Conservation (phyloP, 2,888 invertebrate genomes). For the Pristionchus mayeri region DNA sequence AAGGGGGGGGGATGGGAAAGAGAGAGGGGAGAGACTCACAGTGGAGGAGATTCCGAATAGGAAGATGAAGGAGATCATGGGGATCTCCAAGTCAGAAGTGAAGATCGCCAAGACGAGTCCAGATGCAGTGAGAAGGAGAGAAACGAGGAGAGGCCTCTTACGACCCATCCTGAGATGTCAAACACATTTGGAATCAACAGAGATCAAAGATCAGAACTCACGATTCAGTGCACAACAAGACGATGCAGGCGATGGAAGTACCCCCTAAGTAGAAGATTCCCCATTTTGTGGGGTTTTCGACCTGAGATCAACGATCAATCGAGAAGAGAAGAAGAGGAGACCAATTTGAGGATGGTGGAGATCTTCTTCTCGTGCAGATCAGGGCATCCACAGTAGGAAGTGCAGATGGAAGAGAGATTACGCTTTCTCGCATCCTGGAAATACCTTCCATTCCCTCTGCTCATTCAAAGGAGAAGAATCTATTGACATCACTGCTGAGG, state of each 20-base stretch:
- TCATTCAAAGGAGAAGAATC: too few species aligned
- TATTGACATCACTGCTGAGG: neutral
- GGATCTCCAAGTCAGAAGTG: neutral
- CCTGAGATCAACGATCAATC: slow-evolving; percentile 16
- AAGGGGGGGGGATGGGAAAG: too few species aligned
- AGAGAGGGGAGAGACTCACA: neutral
- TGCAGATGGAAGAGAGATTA: neutral
- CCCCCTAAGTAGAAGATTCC: neutral
- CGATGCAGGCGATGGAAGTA: neutral
- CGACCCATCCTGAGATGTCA: neutral
- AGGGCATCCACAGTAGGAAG: neutral
- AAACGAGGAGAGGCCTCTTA: neutral
- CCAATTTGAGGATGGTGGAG: neutral
- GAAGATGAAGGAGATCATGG: neutral
- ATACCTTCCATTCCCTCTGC: too few species aligned
- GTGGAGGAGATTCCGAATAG: neutral
- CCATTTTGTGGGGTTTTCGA: neutral
- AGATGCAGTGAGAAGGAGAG: neutral
- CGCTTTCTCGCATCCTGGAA: neutral
- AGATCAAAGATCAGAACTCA: slow-evolving; percentile 43
- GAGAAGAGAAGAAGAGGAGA: neutral
- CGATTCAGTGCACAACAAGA: neutral
- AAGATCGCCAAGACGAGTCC: neutral
- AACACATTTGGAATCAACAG: too few species aligned
- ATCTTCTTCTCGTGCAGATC: neutral